Percentiles rank a stretch among this genome's conserved stretches.
Conservation (phyloP, 2,797 vertebrate genomes). For the Dermochelys coriacea region DNA sequence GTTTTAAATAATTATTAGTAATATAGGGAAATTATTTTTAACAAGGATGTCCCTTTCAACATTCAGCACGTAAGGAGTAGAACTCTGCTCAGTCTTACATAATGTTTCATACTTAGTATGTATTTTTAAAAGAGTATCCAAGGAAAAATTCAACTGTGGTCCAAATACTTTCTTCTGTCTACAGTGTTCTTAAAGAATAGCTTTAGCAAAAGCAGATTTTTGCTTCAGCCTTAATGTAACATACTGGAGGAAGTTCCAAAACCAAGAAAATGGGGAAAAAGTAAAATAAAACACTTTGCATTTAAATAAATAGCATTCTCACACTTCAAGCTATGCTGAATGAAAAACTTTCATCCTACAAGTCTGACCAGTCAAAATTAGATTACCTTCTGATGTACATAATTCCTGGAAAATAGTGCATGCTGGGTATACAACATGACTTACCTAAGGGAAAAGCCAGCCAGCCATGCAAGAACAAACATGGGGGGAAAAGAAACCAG, state of each 20-base stretch:
- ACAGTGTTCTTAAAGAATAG: too few relatives aligned
- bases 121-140: not conserved
- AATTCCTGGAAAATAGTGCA: not conserved
- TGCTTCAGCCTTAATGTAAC: not conserved
- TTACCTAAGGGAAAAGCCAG: not conserved
- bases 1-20: not conserved
- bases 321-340: not conserved
- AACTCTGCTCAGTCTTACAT: not conserved
- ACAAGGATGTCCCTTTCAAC: not conserved
- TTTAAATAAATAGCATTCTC: not conserved
- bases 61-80: not conserved
- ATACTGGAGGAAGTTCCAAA: not conserved
- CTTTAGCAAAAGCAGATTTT: not conserved
- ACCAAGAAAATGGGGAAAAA: not conserved
- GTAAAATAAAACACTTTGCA: not conserved
- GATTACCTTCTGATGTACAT: not conserved
- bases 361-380: not conserved
- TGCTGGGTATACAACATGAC: not conserved
- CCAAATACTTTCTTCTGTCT: too few relatives aligned
- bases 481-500: not conserved
- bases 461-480: not conserved
- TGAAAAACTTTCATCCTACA: not conserved
- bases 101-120: not conserved
- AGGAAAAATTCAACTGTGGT: not conserved
- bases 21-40: not conserved